Percentiles rank a stretch among this genome's conserved stretches.
These are phyloP conservation scores for Nomia melanderi DNA, from an alignment of 1,140 invertebrate species.

Conservation along the genomic window DNA sequence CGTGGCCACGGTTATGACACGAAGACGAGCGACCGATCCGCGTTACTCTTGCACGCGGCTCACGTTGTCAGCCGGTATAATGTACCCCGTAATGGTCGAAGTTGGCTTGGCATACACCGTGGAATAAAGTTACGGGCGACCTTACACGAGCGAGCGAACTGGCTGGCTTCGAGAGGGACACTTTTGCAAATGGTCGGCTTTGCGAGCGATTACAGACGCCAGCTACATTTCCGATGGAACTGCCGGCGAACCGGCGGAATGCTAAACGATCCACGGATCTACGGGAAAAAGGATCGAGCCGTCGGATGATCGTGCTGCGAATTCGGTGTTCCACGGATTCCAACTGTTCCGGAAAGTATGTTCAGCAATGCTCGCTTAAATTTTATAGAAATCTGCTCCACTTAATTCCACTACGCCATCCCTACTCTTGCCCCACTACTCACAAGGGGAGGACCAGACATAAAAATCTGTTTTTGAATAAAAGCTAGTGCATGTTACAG, in stretches of 20 bases:
- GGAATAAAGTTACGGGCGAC: slow-evolving; percentile 31
- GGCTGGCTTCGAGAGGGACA: background rate
- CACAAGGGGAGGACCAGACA: too few species aligned
- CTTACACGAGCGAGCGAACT: background rate
- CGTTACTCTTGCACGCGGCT: slow-evolving; percentile 25
- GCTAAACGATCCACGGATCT: background rate
- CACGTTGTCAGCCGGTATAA: slow-evolving; percentile 37
- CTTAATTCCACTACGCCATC: too few species aligned
- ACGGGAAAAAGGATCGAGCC: background rate
- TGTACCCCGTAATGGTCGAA: slow-evolving; percentile 34
- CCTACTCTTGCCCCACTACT: too few species aligned
- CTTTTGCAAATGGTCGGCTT: slow-evolving; percentile 37
- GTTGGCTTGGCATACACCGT: slow-evolving; percentile 18
- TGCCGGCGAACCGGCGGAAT: slow-evolving; percentile 1
- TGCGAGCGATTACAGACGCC: slow-evolving; percentile 19
- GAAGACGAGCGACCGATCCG: background rate
- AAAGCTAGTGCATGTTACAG: too few species aligned
- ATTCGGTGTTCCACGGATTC: background rate
- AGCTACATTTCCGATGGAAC: slow-evolving; percentile 13
- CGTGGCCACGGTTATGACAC: background rate
- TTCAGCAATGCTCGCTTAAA: too few species aligned
- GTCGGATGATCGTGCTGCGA: background rate
- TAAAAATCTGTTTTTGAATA: too few species aligned
- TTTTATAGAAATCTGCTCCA: too few species aligned
- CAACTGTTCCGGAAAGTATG: too few species aligned